Percentiles rank a stretch among this genome's conserved stretches.
These are phyloP conservation scores for Sylvietta virens DNA, from an alignment of 2,113 vertebrate species.

Conservation along the genomic window DNA sequence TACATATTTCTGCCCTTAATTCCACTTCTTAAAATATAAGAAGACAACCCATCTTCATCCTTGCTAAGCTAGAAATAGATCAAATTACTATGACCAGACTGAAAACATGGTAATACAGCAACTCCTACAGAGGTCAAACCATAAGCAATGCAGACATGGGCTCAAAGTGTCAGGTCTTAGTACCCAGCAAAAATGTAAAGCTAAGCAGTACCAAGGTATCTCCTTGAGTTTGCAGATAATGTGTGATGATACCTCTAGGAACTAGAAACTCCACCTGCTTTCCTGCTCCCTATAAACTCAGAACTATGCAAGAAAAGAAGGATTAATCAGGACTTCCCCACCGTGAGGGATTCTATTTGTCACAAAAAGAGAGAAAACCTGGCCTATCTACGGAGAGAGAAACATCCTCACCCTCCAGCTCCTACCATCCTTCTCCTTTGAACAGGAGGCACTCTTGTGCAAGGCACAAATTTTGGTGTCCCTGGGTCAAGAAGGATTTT, in stretches of 20 bases:
- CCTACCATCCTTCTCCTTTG: background rate
- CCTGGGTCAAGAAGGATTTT: background rate
- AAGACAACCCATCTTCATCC: background rate
- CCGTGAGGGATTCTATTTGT: background rate
- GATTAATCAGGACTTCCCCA: background rate
- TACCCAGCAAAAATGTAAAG: background rate
- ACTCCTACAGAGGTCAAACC: background rate
- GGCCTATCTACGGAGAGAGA: background rate
- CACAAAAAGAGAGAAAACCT: background rate
- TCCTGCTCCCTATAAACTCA: background rate
- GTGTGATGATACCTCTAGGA: background rate
- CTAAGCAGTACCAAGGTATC: background rate
- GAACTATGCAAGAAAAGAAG: background rate
- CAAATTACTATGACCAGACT: background rate
- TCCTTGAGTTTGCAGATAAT: background rate
- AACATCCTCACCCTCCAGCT: background rate
- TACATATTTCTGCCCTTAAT: background rate
- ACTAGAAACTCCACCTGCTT: background rate
- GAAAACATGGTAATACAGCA: background rate
- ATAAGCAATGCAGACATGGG: background rate
- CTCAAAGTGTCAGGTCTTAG: background rate
- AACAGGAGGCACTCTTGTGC: background rate
- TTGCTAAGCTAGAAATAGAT: background rate
- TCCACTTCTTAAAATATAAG: background rate
- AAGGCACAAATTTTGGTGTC: background rate